A percentile compares a stretch with the other conserved stretches of the same genome.
Conservation (phyloP, 1,140 invertebrate genomes). For the Ostrea denselamellosa region DNA sequence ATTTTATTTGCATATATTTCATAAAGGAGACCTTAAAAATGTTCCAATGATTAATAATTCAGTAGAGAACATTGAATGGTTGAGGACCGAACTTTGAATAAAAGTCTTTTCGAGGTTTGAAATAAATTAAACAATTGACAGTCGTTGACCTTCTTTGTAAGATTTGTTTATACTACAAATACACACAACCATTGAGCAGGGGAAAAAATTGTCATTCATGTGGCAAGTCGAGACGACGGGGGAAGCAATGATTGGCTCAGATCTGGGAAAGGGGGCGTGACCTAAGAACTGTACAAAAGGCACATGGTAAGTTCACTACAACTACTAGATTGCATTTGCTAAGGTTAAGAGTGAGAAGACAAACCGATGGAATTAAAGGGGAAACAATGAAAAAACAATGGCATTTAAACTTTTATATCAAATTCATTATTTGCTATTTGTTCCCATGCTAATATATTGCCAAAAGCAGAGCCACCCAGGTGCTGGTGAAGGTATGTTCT, state of each 20-base stretch:
- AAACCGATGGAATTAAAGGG: conserved; percentile 41
- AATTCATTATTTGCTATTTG: conserved; percentile 35
- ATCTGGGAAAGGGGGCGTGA: not conserved
- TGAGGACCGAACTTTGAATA: not conserved
- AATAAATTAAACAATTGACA: conserved; percentile 25
- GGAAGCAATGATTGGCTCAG: not conserved
- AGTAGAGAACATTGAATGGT: not conserved
- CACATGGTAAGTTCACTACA: conserved; percentile 21
- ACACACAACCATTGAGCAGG: conserved; percentile 13
- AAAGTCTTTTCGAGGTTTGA: not conserved
- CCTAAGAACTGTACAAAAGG: conserved; percentile 16
- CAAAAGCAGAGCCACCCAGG: not conserved
- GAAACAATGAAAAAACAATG: conserved; percentile 37
- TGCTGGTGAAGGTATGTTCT: conserved; percentile 24
- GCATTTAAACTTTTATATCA: conserved; percentile 39
- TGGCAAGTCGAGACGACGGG: not conserved
- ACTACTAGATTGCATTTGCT: conserved; percentile 16
- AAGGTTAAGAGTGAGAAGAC: conserved; percentile 36
- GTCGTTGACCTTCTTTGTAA: conserved; percentile 29
- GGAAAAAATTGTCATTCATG: conserved; percentile 36
- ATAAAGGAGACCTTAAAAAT: not conserved
- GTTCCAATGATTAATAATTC: not conserved
- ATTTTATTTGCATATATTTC: not conserved
- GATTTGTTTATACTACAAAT: conserved; percentile 28
- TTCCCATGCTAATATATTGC: conserved; percentile 37